Base-by-base conservation (phyloP, 2,113 vertebrate species). In the Triplophysa tibetana region DNA sequence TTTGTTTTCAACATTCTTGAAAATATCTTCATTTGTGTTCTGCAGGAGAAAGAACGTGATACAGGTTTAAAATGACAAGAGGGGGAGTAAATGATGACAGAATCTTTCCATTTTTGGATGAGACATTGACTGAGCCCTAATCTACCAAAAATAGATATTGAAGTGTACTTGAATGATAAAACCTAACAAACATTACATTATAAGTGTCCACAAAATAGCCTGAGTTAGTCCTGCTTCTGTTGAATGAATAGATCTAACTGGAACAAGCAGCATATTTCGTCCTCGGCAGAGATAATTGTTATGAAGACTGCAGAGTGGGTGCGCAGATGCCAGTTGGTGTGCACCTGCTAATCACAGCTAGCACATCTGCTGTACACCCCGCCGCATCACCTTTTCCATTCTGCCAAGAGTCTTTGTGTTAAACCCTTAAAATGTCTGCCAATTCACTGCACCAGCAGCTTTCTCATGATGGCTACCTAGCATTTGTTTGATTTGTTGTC, bases 301-400 rank as follows among this genome's bases (percentile, higher is more conserved):
- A 38, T 62, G 52, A 76, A 72, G 70, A 69, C 58, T 66, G 29
- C 81, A 54, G 64, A 61, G 68, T 19, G 24, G 2, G 4, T 45
- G 38, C 65, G 7, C 68, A 82, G 66, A 78, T 75, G 75, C 54
- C 10, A 6, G 43, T 23, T 69, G 60, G 66, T 5, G 45, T 23
- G 60, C 73, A 82, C 41, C 79, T 85, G 79, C 76, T 79, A 80
- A 72, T 76, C 75, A 63, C 62, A 82, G 38, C 52, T 12, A 72
- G 79, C 75, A 79, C 79, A 81, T 77, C 84, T 81, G 84, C 66
- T 66, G 65, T 19, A 83, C 58, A 77, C 66, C 69, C 77, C 69
- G 16, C 29, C 13, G 33, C 78, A 75, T 70, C 84, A 83, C 78
- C 70, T 79, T 81, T 77, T 54, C 43, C 61, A 52, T 65, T 60